Conservation (phyloP, 2,113 vertebrate genomes). For the Tyrannus savana region DNA sequence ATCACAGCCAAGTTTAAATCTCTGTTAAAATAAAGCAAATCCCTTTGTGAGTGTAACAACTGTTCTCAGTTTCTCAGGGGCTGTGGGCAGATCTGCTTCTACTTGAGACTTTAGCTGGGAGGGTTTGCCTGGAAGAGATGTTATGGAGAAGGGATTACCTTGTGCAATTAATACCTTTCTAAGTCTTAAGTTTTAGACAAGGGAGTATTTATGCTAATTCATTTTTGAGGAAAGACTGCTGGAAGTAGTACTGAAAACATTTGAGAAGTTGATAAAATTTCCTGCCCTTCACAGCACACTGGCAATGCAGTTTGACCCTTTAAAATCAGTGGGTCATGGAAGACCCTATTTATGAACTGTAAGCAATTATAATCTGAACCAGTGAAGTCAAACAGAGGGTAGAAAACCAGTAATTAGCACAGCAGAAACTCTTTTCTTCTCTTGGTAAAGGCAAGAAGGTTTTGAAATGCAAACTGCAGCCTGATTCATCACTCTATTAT, state of each 20-base stretch:
- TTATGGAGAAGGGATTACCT: not conserved
- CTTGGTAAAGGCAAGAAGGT: not conserved
- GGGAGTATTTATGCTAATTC: not conserved
- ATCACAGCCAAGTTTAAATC: not conserved
- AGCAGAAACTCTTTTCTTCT: not conserved
- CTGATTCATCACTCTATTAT: not conserved
- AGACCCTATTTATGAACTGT: not conserved
- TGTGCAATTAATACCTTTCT: not conserved
- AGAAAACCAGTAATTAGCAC: not conserved
- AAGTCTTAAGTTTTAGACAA: not conserved
- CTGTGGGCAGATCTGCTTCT: not conserved
- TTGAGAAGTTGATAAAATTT: not conserved
- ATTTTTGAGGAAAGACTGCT: not conserved
- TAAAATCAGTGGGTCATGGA: not conserved
- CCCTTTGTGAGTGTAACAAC: fast-evolving
- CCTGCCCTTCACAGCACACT: not conserved
- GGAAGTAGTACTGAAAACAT: not conserved
- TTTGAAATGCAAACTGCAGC: not conserved
- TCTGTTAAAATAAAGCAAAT: not conserved
- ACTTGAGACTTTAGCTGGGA: not conserved
- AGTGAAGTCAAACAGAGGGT: not conserved
- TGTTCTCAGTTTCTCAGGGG: not conserved
- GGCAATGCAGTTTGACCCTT: not conserved
- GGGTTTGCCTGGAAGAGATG: not conserved
- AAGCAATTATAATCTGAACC: not conserved